Conservation (phyloP, 2,888 invertebrate species). For the Pyrrhosoma nymphula region DNA sequence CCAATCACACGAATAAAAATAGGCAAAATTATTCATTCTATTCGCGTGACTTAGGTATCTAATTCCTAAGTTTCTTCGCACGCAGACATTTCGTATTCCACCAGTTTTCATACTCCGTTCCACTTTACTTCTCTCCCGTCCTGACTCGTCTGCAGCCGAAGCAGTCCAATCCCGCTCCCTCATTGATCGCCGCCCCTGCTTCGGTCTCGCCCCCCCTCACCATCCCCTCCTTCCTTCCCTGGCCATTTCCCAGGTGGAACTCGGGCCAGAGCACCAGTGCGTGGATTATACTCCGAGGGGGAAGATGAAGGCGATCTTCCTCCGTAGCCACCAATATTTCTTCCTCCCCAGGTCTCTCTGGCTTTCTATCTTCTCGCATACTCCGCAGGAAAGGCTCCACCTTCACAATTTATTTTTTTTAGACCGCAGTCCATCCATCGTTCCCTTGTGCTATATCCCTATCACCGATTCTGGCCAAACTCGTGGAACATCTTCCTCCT, state of each 20-base stretch:
- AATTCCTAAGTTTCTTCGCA: no score
- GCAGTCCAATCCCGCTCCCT: neutral
- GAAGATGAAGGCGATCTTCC: neutral
- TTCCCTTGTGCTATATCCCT: neutral
- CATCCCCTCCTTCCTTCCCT: neutral
- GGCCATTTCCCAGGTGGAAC: neutral
- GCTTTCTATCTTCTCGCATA: neutral
- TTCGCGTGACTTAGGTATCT: no score
- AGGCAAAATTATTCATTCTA: no score
- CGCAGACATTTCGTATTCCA: neutral
- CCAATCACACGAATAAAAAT: no score
- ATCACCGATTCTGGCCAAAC: no score
- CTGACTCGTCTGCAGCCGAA: neutral
- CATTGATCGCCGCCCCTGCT: neutral
- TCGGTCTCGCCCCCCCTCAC: neutral
- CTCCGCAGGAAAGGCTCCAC: neutral
- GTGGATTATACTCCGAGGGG: neutral
- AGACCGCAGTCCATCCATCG: constrained; percentile 24
- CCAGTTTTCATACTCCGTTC: neutral
- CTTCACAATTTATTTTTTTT: neutral
- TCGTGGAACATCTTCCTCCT: no score
- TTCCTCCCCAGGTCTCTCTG: neutral
- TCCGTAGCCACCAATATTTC: neutral
- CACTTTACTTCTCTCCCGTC: neutral
- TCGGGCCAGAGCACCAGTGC: neutral